These are phyloP conservation scores for Berghia stephanieae DNA, from an alignment of 1,140 invertebrate species.

Conservation along the genomic window DNA sequence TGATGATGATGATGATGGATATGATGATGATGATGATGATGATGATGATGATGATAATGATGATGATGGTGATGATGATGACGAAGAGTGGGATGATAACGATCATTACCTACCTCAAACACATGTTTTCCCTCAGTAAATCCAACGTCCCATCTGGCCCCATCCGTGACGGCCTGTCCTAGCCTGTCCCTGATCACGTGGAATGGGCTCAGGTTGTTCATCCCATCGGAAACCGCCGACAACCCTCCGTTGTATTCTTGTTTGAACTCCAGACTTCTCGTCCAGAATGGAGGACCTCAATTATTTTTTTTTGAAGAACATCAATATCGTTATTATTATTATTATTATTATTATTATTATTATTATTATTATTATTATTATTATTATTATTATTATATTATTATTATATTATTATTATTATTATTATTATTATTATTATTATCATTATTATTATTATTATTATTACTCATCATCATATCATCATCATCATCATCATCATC, in stretches of 20 bases:
- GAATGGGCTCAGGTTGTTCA: not conserved
- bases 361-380: not conserved
- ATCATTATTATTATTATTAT: not conserved
- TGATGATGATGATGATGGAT: no score
- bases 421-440: not conserved
- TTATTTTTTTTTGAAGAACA: no score
- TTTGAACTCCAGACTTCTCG: not conserved
- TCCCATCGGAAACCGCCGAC: not conserved
- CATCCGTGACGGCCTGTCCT: not conserved
- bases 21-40: no score
- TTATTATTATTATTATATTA: not conserved
- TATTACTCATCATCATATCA: no score
- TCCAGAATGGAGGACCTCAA: constrained; percentile 8
- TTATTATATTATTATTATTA: not conserved
- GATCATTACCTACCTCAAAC: not conserved
- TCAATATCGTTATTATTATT: no score
- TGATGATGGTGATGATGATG: no score
- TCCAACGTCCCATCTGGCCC: not conserved
- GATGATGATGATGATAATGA: no score
- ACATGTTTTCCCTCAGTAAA: constrained; percentile 1
- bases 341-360: no score
- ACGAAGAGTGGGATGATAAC: not conserved
- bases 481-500: no score
- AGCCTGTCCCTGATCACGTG: constrained; percentile 18
- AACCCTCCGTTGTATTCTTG: not conserved